These are phyloP conservation scores for Chymomyza amoena DNA, from an alignment of 2,888 invertebrate genomes.

Conservation along the genomic window DNA sequence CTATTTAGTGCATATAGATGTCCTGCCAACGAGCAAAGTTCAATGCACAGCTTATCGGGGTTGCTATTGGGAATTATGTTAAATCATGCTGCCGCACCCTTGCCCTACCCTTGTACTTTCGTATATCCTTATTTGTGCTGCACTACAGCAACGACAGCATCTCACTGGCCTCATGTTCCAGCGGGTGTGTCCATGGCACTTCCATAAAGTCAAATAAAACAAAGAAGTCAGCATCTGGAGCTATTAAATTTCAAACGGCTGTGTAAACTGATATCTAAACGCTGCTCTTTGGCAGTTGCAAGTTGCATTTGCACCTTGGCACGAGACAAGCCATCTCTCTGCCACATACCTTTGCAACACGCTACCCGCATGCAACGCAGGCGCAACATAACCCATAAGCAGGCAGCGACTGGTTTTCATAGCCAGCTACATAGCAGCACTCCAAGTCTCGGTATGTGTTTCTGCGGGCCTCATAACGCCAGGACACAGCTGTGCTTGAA, in stretches of 20 bases:
- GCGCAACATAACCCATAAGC: constrained; percentile 3
- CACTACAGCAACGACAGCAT: constrained; percentile 13
- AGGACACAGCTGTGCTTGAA: constrained; percentile 37
- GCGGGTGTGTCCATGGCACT: constrained; percentile 43
- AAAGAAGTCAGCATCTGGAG: constrained; percentile 60
- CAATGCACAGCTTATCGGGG: constrained; percentile 34
- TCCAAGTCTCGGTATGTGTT: constrained; percentile 21
- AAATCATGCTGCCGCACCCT: constrained; percentile 55
- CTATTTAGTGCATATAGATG: constrained; percentile 51
- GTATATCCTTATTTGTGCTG: constrained; percentile 6
- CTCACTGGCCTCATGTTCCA: constrained; percentile 19
- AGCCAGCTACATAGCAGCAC: constrained; percentile 31
- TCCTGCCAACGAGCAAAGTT: constrained; percentile 50
- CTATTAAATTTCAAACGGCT: constrained; percentile 50
- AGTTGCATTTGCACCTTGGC: constrained; percentile 67
- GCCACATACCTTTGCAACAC: constrained; percentile 43
- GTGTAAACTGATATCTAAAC: constrained; percentile 50
- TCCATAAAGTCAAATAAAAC: constrained; percentile 45
- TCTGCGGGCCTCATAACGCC: constrained; percentile 48
- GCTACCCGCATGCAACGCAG: constrained; percentile 51
- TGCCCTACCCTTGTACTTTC: constrained; percentile 8
- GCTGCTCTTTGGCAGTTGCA: constrained; percentile 27
- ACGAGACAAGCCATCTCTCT: constrained; percentile 48
- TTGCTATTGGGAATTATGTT: constrained; percentile 60
- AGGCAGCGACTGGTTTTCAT: constrained; percentile 9